A percentile compares a stretch with the other conserved stretches of the same genome.
Conservation (phyloP, 2,797 vertebrate genomes). For the Eidolon dupreanum region DNA sequence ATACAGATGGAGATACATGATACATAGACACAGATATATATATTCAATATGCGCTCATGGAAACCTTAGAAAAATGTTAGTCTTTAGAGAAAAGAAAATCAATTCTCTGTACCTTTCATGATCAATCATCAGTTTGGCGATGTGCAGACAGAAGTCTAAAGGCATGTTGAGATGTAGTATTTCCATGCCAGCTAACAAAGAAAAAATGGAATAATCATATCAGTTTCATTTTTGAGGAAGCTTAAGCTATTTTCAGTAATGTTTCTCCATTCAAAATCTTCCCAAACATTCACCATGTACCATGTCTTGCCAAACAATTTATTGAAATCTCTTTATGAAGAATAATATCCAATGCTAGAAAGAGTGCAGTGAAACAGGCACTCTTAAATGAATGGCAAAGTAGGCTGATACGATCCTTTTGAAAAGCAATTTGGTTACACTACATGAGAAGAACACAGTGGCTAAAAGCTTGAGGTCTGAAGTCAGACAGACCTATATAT, state of each 20-base stretch:
- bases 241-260: constrained; percentile 47
- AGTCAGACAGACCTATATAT: constrained; percentile 15
- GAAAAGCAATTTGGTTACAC: background rate
- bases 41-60: background rate
- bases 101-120: constrained; percentile 89
- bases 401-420: background rate
- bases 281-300: constrained; percentile 14
- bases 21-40: background rate
- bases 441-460: background rate
- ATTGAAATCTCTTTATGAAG: constrained; percentile 3
- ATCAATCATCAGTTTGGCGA: constrained; percentile 90
- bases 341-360: background rate
- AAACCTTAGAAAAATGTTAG: constrained; percentile 29
- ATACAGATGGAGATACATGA: background rate
- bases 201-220: constrained; percentile 62
- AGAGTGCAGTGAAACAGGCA: background rate
- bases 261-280: constrained; percentile 39
- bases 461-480: background rate
- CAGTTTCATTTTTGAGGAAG: constrained; percentile 28
- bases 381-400: background rate
- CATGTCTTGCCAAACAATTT: constrained; percentile 42
- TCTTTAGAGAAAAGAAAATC: constrained; percentile 17
- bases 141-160: constrained; percentile 90
- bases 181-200: constrained; percentile 87
- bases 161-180: constrained; percentile 86